Conservation (phyloP, 1,140 invertebrate genomes). For the Ceratina calcarata region DNA sequence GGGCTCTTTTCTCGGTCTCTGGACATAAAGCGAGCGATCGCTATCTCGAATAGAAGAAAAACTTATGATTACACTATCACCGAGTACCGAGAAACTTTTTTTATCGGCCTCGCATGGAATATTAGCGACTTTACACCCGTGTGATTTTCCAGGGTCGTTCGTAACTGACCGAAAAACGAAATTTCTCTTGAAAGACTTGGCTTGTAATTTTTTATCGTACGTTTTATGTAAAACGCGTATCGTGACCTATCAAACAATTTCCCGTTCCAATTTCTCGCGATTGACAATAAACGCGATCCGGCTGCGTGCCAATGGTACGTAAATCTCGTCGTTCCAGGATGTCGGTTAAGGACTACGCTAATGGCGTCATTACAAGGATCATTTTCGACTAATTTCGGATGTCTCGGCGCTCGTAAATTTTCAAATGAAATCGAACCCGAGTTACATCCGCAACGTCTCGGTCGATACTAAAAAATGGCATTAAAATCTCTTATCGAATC, state of each 20-base stretch:
- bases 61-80: conserved; percentile 5
- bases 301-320: conserved; percentile 26
- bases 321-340: conserved; percentile 35
- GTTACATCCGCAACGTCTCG: not conserved
- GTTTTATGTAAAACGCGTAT: not conserved
- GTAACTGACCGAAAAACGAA: not conserved
- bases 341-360: conserved; percentile 46
- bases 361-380: conserved; percentile 30
- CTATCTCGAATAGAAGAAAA: conserved; percentile 2
- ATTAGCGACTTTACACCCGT: not conserved
- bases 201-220: not conserved
- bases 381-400: conserved; percentile 40
- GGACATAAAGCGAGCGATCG: conserved; percentile 7
- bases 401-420: conserved; percentile 6
- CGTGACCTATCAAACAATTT: conserved; percentile 3
- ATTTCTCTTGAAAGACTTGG: not conserved
- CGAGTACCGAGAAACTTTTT: not conserved
- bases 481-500: not conserved
- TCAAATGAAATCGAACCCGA: not conserved
- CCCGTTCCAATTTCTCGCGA: conserved; percentile 36
- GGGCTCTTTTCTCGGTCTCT: not conserved
- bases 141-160: too few species aligned
- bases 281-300: conserved; percentile 37
- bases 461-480: not conserved
- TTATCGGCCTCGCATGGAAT: not conserved